Conservation (phyloP, 2,113 vertebrate genomes). For the Anseranas semipalmata region DNA sequence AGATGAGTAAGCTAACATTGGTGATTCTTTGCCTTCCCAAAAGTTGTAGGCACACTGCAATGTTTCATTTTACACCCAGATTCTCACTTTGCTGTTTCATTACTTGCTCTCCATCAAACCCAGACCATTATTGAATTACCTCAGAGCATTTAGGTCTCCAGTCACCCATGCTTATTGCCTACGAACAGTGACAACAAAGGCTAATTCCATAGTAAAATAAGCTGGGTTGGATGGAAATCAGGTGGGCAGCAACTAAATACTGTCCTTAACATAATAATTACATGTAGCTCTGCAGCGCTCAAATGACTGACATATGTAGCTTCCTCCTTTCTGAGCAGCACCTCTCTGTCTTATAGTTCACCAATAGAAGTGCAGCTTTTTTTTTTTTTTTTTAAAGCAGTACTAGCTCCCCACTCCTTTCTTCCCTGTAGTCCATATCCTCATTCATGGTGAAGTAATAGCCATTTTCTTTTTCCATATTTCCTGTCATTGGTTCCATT, state of each 20-base stretch:
- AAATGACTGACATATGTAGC: rapidly evolving
- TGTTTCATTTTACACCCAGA: not conserved
- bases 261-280: not conserved
- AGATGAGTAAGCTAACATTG: not conserved
- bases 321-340: not conserved
- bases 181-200: not conserved
- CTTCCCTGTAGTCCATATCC: not conserved
- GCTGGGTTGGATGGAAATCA: not conserved
- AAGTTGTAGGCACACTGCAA: not conserved
- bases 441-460: not conserved
- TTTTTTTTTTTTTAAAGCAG: rapidly evolving
- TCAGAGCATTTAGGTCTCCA: not conserved
- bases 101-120: not conserved
- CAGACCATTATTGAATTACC: not conserved
- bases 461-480: constrained; percentile 10
- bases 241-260: not conserved
- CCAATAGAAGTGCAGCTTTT: not conserved
- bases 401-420: not conserved
- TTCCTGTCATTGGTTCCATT: constrained; percentile 39
- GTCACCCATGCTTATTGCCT: not conserved
- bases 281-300: not conserved
- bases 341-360: not conserved
- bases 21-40: not conserved
- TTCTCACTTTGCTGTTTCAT: not conserved
- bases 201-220: not conserved